Conservation (phyloP, 2,888 invertebrate species). For the Villa cingulata region DNA sequence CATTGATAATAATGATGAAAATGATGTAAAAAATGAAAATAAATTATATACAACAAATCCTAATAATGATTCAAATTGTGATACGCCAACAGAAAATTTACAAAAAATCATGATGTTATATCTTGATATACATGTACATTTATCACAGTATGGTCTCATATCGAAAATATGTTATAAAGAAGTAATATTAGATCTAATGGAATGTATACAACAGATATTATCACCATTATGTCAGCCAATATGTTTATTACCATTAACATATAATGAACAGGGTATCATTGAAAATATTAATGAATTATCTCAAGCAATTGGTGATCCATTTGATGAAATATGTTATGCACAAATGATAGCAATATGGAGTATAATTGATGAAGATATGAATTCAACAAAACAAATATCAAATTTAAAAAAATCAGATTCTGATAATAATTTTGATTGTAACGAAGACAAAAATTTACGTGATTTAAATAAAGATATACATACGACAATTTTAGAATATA, state of each 20-base stretch:
- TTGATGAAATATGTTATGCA: conserved; percentile 25
- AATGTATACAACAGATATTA: conserved; percentile 27
- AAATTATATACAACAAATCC: conserved; percentile 4
- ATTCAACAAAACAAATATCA: conserved; percentile 9
- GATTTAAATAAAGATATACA: conserved; percentile 21
- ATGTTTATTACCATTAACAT: conserved; percentile 26
- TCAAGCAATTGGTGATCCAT: conserved; percentile 29
- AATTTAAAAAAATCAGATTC: conserved; percentile 5
- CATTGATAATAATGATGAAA: background rate
- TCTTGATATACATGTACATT: conserved; percentile 32
- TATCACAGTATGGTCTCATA: conserved; percentile 27
- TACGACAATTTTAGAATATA: conserved; percentile 21
- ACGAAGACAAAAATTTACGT: conserved; percentile 19
- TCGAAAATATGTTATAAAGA: conserved; percentile 23
- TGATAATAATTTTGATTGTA: conserved; percentile 12
- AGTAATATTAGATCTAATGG: conserved; percentile 21
- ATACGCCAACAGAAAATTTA: conserved; percentile 21
- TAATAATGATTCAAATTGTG: conserved; percentile 10
- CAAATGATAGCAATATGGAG: conserved; percentile 27
- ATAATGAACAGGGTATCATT: conserved; percentile 28
- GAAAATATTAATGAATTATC: conserved; percentile 26
- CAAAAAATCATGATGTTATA: conserved; percentile 32
- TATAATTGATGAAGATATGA: conserved; percentile 18
- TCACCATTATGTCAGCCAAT: conserved; percentile 25
- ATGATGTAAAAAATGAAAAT: conserved; percentile 12